Evolutionary conservation across 2,113 vertebrate species (phyloP), one percentile per base, ranked within the genome.

Genomic region (Gavia stellata): DNA sequence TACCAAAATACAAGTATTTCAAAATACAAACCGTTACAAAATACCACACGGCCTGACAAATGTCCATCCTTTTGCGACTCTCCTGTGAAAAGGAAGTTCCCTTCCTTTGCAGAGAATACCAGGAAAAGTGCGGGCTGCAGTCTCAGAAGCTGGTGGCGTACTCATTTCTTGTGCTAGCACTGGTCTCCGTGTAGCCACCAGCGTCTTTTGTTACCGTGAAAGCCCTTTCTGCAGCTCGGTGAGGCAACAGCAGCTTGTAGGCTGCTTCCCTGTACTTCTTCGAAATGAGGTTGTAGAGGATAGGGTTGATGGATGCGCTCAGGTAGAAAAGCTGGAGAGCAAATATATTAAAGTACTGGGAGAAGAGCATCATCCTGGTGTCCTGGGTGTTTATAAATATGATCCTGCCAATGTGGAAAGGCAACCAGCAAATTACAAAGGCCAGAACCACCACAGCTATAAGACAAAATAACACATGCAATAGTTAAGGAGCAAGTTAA

Each of bases 251-350:
- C 58, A 99, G 98, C 77, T 98, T 98, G 55, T 95, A 97, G 92
- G 98, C 98, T 0, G 99, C 99, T 1, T 98, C 97, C 74, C 98
- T 94, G 92, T 99, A 99, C 96, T 99, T 98, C 95, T 98, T 98
- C 1, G 98, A 99, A 96, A 99, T 98, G 91, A 99, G 98, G 97
- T 99, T 99, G 97, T 99, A 99, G 92, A 99, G 98, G 49, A 99
- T 96, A 0, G 99, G 98, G 96, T 99, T 99, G 98, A 99, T 98
- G 93, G 98, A 99, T 45, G 99, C 98, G 1, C 98, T 99, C 95
- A 99, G 98, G 95, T 99, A 99, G 98, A 99, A 99, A 42, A 99
- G 99, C 72, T 99, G 98, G 98, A 99, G 98, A n/a, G 98, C 98
- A 2, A 98, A 98, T 82, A 98, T 90, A 85, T 99, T 99, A 88